Conservation (phyloP, 2,113 vertebrate genomes). For the Mustela nigripes region DNA sequence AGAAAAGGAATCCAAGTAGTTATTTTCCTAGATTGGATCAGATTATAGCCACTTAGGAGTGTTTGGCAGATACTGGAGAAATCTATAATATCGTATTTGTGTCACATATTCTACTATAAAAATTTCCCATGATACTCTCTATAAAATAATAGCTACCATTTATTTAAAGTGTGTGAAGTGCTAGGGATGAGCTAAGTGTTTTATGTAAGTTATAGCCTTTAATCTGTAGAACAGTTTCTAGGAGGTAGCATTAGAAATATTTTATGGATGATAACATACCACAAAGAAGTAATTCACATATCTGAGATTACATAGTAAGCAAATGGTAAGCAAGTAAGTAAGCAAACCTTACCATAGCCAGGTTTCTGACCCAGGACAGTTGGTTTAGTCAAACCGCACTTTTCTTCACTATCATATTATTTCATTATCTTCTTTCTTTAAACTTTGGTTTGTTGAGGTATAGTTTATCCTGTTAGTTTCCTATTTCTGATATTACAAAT, state of each 20-base stretch:
- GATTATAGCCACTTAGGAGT: background rate
- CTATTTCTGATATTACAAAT: background rate
- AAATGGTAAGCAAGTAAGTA: background rate
- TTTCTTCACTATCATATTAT: background rate
- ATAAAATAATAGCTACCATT: conserved; percentile 47
- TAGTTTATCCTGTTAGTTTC: conserved; percentile 35
- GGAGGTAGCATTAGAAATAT: conserved; percentile 1
- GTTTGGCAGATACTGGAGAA: background rate
- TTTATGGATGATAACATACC: background rate
- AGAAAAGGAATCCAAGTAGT: background rate
- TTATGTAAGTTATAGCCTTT: conserved; percentile 59
- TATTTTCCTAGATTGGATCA: background rate
- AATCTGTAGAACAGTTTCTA: background rate
- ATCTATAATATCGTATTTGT: background rate
- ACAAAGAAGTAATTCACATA: background rate
- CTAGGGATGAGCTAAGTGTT: conserved; percentile 44
- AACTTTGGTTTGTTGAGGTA: background rate
- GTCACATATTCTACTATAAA: conserved; percentile 15
- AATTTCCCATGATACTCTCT: conserved; percentile 7
- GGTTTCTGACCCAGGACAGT: background rate
- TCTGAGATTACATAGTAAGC: background rate
- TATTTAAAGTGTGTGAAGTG: conserved; percentile 23
- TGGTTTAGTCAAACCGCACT: background rate
- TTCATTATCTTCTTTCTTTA: background rate
- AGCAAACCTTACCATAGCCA: background rate